These are phyloP conservation scores for Heteromormyrus szaboi DNA, from an alignment of 2,797 vertebrate genomes.

Conservation along the genomic window DNA sequence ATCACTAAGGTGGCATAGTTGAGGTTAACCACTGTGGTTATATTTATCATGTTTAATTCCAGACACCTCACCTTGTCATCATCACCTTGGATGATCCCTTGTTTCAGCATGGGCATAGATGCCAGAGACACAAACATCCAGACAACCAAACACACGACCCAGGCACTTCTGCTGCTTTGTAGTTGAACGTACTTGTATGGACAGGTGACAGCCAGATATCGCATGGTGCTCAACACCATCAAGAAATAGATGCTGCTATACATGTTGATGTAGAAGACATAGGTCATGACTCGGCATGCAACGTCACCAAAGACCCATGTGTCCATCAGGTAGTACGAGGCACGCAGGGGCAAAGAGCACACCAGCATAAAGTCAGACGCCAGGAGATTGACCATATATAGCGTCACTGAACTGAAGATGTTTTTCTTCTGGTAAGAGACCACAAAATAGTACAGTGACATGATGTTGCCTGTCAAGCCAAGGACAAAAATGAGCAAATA, in stretches of 20 bases:
- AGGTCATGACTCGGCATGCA: slow-evolving; percentile 60
- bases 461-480: slow-evolving; percentile 52
- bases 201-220: slow-evolving; percentile 54
- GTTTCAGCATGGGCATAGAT: slow-evolving; percentile 39
- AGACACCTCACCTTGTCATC: slow-evolving; percentile 40
- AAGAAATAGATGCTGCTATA: slow-evolving; percentile 71
- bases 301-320: slow-evolving; percentile 58
- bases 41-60: slow-evolving; percentile 40
- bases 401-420: slow-evolving; percentile 44
- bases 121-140: slow-evolving; percentile 52
- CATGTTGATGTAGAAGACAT: slow-evolving; percentile 66
- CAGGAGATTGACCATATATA: slow-evolving; percentile 67
- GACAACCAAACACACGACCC: slow-evolving; percentile 43
- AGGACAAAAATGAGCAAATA: slow-evolving; percentile 62
- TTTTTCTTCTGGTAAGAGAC: slow-evolving; percentile 42
- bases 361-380: slow-evolving; percentile 63
- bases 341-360: slow-evolving; percentile 61
- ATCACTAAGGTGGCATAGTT: slow-evolving; percentile 46
- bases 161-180: slow-evolving; percentile 39
- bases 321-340: slow-evolving; percentile 54
- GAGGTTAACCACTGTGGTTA: slow-evolving; percentile 36
- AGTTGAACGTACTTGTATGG: slow-evolving; percentile 45
- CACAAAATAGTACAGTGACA: slow-evolving; percentile 61
- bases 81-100: background rate
- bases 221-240: slow-evolving; percentile 56